Conservation (phyloP, 2,888 invertebrate genomes). For the Incurvaria masculella region DNA sequence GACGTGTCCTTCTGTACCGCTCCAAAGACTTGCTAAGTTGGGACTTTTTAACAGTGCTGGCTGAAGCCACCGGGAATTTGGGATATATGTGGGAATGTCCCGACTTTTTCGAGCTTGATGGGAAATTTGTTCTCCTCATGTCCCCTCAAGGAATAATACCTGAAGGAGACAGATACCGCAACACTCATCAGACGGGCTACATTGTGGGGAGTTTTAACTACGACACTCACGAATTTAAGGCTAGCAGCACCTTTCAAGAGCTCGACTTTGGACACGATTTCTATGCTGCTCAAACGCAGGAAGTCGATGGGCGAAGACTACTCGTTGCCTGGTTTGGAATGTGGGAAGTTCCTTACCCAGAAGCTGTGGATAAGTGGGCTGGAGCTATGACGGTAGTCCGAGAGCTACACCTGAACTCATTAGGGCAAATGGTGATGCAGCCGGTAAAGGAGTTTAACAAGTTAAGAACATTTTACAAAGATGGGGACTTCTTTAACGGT, state of each 20-base stretch:
- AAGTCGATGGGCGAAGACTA: conserved; percentile 33
- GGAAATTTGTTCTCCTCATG: conserved; percentile 39
- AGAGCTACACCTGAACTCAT: conserved; percentile 35
- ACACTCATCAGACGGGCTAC: conserved; percentile 38
- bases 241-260: conserved; percentile 37
- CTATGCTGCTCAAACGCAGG: conserved; percentile 43
- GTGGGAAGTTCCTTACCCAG: conserved; percentile 40
- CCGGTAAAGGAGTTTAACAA: no score
- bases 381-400: conserved; percentile 42
- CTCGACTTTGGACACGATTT: conserved; percentile 48
- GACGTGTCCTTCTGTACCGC: conserved; percentile 39
- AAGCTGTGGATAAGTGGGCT: conserved; percentile 43
- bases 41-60: conserved; percentile 37
- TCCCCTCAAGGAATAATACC: conserved; percentile 43
- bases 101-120: conserved; percentile 45
- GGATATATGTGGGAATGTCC: conserved; percentile 56
- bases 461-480: conserved; percentile 15
- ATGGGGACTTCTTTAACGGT: conserved; percentile 29
- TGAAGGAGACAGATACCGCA: conserved; percentile 41
- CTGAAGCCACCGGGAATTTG: conserved; percentile 33
- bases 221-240: conserved; percentile 35
- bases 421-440: conserved; percentile 25
- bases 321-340: conserved; percentile 43
- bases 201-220: conserved; percentile 44
- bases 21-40: conserved; percentile 36